Evolutionary conservation across 1,140 invertebrate species (phyloP).

Genomic region (Drosophila setifemur): DNA sequence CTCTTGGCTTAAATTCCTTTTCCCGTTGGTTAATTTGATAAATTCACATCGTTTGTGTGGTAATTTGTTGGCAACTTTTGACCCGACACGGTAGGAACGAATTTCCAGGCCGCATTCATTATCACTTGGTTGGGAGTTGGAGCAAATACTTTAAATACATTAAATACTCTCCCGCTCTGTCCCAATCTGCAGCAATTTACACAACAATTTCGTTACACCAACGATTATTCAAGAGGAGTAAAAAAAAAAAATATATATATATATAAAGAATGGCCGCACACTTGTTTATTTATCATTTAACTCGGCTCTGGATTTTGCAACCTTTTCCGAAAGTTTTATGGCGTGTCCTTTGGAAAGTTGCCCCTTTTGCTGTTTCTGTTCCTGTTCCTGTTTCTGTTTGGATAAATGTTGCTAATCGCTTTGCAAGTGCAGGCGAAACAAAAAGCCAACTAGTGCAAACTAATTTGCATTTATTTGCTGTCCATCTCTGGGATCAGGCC

Average conservation of each 20-base stretch:
- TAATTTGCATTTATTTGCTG: slow-evolving; percentile 63
- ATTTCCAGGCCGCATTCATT: slow-evolving; percentile 49
- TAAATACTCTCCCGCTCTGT: background rate
- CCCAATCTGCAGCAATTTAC: slow-evolving; percentile 36
- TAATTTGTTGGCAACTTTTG: background rate
- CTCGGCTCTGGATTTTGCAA: slow-evolving; percentile 22
- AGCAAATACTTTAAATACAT: slow-evolving; percentile 42
- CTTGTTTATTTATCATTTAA: slow-evolving; percentile 78
- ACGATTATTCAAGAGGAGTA: slow-evolving; percentile 26
- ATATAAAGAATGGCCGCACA: slow-evolving; percentile 49
- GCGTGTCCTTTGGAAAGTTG: slow-evolving; percentile 26
- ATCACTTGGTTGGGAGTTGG: slow-evolving; percentile 14
- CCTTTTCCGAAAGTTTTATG: slow-evolving; percentile 62
- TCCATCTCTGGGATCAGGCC: slow-evolving; percentile 34
- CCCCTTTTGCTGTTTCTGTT: too few species aligned
- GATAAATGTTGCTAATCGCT: slow-evolving; percentile 77
- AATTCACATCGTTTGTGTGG: background rate
- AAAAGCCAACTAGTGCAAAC: slow-evolving; percentile 63
- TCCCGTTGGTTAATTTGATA: background rate
- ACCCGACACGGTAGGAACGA: background rate
- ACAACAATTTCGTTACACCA: slow-evolving; percentile 28
- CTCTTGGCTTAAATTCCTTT: too few species aligned
- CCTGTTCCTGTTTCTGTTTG: too few species aligned
- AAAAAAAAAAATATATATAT: too few species aligned
- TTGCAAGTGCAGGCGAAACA: slow-evolving; percentile 53